Percentiles rank a stretch among this genome's conserved stretches.
These are phyloP conservation scores for Colossoma macropomum DNA, from an alignment of 2,113 vertebrate species.

Conservation along the genomic window DNA sequence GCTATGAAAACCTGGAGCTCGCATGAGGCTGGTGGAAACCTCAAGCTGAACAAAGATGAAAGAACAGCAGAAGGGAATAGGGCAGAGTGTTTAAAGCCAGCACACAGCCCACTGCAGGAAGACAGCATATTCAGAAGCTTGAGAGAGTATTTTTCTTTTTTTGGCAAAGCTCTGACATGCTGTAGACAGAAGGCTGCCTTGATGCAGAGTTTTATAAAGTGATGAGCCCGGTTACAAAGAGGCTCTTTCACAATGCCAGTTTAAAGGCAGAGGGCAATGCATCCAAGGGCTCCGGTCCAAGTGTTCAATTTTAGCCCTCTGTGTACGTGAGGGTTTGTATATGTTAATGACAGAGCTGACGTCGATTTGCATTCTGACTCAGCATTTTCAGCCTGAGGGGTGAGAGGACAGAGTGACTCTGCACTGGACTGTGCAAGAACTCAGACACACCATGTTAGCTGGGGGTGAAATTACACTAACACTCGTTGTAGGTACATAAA, in stretches of 20 bases:
- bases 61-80: conserved; percentile 25
- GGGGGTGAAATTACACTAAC: background rate
- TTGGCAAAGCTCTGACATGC: background rate
- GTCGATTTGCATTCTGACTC: conserved; percentile 42
- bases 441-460: background rate
- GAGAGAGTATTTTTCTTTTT: background rate
- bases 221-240: background rate
- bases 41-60: conserved; percentile 52
- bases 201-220: conserved; percentile 1
- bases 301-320: background rate
- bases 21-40: background rate
- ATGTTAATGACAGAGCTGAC: conserved; percentile 16
- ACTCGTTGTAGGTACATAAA: background rate
- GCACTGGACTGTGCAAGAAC: background rate
- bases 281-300: background rate
- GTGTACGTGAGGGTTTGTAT: background rate
- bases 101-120: background rate
- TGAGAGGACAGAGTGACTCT: conserved; percentile 29
- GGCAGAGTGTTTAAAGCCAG: background rate
- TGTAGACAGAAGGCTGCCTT: conserved; percentile 8
- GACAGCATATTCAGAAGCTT: background rate
- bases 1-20: background rate
- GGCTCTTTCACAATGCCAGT: background rate
- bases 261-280: background rate
- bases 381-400: conserved; percentile 18